Percentiles rank a stretch among this genome's conserved stretches.
These are phyloP conservation scores for Macaria notata DNA, from an alignment of 2,888 invertebrate genomes.

Conservation along the genomic window DNA sequence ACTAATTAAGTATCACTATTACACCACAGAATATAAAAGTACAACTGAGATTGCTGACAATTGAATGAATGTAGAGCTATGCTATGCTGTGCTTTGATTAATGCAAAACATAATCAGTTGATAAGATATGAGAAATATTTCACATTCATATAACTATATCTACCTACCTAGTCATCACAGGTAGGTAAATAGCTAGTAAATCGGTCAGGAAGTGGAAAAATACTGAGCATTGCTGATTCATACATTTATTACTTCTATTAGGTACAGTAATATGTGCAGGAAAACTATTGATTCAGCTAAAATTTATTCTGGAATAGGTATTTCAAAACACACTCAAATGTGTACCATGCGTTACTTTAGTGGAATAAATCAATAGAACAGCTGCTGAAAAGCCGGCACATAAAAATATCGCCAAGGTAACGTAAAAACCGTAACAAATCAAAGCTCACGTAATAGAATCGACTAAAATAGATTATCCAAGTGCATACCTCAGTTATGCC, in stretches of 20 bases:
- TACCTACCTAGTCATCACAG: too few species aligned
- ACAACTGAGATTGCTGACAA: too few species aligned
- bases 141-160: not conserved
- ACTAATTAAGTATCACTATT: slow-evolving; percentile 2
- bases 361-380: slow-evolving; percentile 23
- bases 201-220: slow-evolving; percentile 6
- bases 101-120: slow-evolving; percentile 10
- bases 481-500: slow-evolving; percentile 62
- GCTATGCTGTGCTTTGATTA: slow-evolving; percentile 12
- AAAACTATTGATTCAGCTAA: too few species aligned
- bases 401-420: slow-evolving; percentile 49
- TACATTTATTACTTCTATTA: not conserved
- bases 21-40: too few species aligned
- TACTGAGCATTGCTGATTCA: not conserved
- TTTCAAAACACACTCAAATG: too few species aligned
- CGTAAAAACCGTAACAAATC: slow-evolving; percentile 39
- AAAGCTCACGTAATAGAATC: slow-evolving; percentile 48
- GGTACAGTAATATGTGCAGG: too few species aligned
- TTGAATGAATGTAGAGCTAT: too few species aligned
- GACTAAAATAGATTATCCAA: slow-evolving; percentile 46
- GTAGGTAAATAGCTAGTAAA: not conserved
- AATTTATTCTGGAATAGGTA: too few species aligned
- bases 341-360: not conserved
- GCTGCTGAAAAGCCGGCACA: slow-evolving; percentile 39
- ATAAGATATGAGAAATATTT: slow-evolving; percentile 12